Evolutionary conservation across 2,888 invertebrate species (phyloP).

Genomic region (Ernsta delagoae): DNA sequence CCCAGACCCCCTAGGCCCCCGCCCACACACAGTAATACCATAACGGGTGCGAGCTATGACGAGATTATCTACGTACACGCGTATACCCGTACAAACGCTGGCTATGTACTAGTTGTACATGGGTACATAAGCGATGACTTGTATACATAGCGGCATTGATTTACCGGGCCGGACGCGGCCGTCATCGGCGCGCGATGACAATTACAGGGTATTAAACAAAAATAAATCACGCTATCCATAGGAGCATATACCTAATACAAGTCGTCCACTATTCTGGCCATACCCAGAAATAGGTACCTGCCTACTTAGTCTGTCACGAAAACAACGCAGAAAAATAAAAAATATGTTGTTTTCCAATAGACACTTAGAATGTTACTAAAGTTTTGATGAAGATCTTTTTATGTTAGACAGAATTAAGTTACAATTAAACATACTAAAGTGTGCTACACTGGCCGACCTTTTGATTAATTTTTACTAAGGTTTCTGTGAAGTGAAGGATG

Average conservation of each 20-base stretch:
- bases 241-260: neutral
- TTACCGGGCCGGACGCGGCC: slow-evolving; percentile 74
- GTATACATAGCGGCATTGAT: slow-evolving; percentile 78
- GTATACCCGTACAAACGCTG: slow-evolving; percentile 70
- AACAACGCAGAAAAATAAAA: neutral
- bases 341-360: neutral
- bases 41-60: slow-evolving; percentile 84
- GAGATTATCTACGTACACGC: slow-evolving; percentile 83
- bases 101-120: slow-evolving; percentile 72
- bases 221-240: slow-evolving; percentile 46
- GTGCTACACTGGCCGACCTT: neutral
- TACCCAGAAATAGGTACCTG: neutral
- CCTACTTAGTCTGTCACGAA: neutral
- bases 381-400: too few species aligned
- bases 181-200: slow-evolving; percentile 73
- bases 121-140: slow-evolving; percentile 76
- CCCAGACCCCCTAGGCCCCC: slow-evolving; percentile 49
- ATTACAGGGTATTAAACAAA: slow-evolving; percentile 63
- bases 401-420: too few species aligned
- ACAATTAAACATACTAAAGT: neutral
- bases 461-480: neutral
- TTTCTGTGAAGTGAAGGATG: neutral
- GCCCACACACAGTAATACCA: slow-evolving; percentile 81
- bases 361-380: too few species aligned
- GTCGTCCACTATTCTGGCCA: neutral